phyloP scores from a whole-genome alignment of 2,113 vertebrate species.

The Brachionichthys hirsutus region DNA sequence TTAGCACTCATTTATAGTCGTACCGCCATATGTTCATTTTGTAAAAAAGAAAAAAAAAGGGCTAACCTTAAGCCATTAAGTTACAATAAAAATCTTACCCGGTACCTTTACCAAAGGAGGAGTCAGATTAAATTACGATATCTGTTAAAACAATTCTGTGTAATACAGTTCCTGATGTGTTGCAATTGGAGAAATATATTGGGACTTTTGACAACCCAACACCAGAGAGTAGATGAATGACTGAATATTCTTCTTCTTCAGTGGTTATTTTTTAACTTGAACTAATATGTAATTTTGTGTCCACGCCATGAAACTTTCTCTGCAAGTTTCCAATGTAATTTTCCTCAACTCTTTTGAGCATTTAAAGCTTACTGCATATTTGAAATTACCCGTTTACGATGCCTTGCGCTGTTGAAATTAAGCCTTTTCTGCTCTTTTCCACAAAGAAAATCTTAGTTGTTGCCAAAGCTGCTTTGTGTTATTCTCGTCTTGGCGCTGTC shows the following conservation, averaged over 20 bases:
- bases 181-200: conserved; percentile 30
- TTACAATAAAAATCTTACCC: conserved; percentile 29
- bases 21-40: conserved; percentile 39
- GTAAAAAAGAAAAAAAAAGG: conserved; percentile 37
- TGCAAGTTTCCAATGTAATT: conserved; percentile 55
- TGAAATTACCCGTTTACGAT: conserved; percentile 65
- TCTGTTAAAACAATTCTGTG: conserved; percentile 41
- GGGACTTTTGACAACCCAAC: conserved; percentile 40
- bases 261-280: conserved; percentile 65
- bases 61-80: conserved; percentile 28
- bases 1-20: too few species aligned
- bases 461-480: conserved; percentile 67
- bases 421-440: conserved; percentile 43
- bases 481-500: conserved; percentile 60
- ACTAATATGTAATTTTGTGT: conserved; percentile 46
- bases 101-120: conserved; percentile 57
- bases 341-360: conserved; percentile 50
- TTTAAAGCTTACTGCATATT: conserved; percentile 73
- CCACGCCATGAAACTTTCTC: conserved; percentile 43
- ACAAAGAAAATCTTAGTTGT: conserved; percentile 53
- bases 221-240: conserved; percentile 40
- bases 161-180: conserved; percentile 30
- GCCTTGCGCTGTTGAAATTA: conserved; percentile 66
- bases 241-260: conserved; percentile 31
- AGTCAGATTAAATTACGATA: conserved; percentile 46